Conservation (phyloP, 1,140 invertebrate species). For the Lanistes nyassanus region DNA sequence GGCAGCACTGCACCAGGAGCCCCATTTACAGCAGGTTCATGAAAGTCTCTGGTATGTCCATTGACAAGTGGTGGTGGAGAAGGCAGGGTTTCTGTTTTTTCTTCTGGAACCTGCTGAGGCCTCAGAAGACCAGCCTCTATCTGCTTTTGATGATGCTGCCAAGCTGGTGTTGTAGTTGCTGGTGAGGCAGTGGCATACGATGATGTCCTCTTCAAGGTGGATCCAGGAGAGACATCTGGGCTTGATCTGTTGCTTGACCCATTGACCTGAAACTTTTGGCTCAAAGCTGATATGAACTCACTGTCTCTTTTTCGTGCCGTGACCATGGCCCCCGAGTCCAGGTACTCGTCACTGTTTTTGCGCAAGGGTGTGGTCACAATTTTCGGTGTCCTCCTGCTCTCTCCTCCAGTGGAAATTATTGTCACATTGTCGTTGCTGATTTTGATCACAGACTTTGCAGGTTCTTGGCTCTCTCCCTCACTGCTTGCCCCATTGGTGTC, state of each 20-base stretch:
- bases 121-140: neutral
- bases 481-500: too few species aligned
- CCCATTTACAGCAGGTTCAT: too few species aligned
- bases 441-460: constrained; percentile 31
- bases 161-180: neutral
- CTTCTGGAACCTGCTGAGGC: constrained; percentile 4
- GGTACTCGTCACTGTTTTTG: neutral
- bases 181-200: neutral
- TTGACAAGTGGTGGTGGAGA: neutral
- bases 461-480: neutral
- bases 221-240: too few species aligned
- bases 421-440: constrained; percentile 30
- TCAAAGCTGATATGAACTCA: constrained; percentile 9
- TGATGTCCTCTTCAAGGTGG: too few species aligned
- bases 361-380: constrained; percentile 1
- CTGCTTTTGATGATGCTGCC: constrained; percentile 7
- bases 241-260: neutral
- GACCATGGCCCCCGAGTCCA: neutral
- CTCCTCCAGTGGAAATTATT: constrained; percentile 25
- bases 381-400: constrained; percentile 1
- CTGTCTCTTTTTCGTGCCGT: neutral
- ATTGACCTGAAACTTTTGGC: neutral
- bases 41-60: neutral
- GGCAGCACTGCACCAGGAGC: neutral
- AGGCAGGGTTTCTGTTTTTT: neutral